Percentiles rank a stretch among this genome's conserved stretches.
These are phyloP conservation scores for Etia nguti DNA, from an alignment of 2,113 vertebrate genomes.

Conservation along the genomic window DNA sequence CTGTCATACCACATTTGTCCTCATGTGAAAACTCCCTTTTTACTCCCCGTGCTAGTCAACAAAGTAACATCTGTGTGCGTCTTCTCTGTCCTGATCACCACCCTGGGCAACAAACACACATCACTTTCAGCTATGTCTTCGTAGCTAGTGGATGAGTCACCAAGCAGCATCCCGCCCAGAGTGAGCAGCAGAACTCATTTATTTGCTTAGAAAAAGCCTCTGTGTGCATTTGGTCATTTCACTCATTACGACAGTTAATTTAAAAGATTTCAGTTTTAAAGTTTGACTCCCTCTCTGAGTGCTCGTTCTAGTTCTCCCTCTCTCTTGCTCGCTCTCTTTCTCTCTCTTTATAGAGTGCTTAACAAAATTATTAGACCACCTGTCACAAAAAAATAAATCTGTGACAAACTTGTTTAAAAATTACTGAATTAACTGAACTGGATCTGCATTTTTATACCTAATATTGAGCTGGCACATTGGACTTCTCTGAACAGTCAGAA, in stretches of 20 bases:
- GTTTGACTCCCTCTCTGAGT: neutral
- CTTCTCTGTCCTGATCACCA: slow-evolving; percentile 5
- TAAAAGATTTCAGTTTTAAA: neutral
- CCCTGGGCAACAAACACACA: neutral
- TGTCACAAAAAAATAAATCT: neutral
- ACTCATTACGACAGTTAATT: neutral
- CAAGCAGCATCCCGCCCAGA: neutral
- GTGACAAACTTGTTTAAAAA: neutral
- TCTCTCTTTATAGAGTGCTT: neutral
- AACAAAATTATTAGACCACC: neutral
- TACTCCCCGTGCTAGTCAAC: neutral
- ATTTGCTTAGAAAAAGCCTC: neutral
- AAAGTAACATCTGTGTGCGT: slow-evolving; percentile 3
- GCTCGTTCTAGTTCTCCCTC: neutral
- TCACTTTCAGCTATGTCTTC: slow-evolving; percentile 10
- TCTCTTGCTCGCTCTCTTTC: neutral
- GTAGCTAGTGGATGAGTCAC: slow-evolving; percentile 29
- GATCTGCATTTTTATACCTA: neutral
- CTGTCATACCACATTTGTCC: slow-evolving; percentile 20
- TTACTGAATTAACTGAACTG: neutral
- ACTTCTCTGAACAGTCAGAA: neutral
- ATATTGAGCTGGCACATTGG: neutral
- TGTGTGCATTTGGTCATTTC: neutral
- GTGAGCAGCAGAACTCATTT: slow-evolving; percentile 3
- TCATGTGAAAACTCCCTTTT: slow-evolving; percentile 12